These are phyloP conservation scores for Cygnus atratus DNA, from an alignment of 2,113 vertebrate species.

Conservation along the genomic window DNA sequence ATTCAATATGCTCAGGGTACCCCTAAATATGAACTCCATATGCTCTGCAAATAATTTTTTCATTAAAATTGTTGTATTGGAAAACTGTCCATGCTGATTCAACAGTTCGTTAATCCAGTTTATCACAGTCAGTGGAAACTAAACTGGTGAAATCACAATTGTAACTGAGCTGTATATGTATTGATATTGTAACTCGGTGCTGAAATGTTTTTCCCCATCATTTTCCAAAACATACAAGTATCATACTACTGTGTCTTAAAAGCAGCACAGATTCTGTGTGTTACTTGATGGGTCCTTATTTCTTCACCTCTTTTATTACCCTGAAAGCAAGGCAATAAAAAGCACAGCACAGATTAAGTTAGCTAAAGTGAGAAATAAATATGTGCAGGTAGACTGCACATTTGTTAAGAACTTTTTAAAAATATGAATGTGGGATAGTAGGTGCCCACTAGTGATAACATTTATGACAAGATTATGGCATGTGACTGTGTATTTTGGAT, in stretches of 20 bases:
- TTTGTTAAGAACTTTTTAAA: neutral
- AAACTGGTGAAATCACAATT: neutral
- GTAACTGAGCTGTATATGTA: neutral
- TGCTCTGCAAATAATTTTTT: neutral
- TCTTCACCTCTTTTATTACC: neutral
- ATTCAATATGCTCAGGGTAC: neutral
- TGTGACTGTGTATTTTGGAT: neutral
- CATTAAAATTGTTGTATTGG: neutral
- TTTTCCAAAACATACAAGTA: neutral
- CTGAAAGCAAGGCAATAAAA: neutral
- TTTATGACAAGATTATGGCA: neutral
- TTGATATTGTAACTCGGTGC: neutral
- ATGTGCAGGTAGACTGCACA: neutral
- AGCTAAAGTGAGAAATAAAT: neutral
- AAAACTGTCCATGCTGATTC: neutral
- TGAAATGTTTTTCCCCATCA: neutral
- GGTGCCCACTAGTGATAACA: neutral
- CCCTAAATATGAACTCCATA: neutral
- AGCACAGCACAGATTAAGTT: neutral
- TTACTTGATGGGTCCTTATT: neutral
- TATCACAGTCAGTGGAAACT: neutral
- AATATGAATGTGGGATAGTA: neutral
- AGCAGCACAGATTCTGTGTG: neutral
- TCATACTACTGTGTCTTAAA: neutral
- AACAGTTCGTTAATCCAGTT: neutral